Base-by-base conservation (phyloP, 1,140 invertebrate species). In the Zaprionus capensis region DNA sequence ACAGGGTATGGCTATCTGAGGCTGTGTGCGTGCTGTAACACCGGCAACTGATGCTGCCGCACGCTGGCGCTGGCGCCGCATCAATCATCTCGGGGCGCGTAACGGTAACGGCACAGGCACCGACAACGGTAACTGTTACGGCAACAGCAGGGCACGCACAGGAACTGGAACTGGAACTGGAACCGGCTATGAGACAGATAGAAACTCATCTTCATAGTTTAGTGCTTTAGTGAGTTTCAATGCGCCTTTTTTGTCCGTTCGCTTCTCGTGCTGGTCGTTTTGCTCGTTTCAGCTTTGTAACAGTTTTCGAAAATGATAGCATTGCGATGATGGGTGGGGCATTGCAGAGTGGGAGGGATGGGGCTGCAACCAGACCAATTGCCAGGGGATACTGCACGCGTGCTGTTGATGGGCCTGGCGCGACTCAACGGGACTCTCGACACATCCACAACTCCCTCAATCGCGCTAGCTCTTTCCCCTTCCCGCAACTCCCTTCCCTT, bases 281-380 rank as follows among this genome's bases (percentile, higher is more conserved):
- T 66, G 41, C 28, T 44, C 38, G 72, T 51, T 66, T 78, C 62
- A 72, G 72, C 73, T 78, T 78, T 83, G 83, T 76, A 87, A 90
- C 84, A 88, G 81, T 87, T 88, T 82, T 90, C 44, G 75, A 84
- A 88, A 88, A 88, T 81, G 75, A 79, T 88, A 78, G 78, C 68
- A 69, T 15, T 57, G 64, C 5, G 44, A 31, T 20, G 56, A 31
- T 34, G n/a, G 28, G 22, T 61, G 17, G 58, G 12, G 34, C 15
- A n/a, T n/a, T 15, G 12, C 14, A 9, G 12, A 7, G 9, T 11
- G 3, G 14, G 9, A 6, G 20, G 36, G 6, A 17, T 9, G 38
- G 28, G 26, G 15, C 61, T 59, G 56, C 24, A 58, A 24, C 64
- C 61, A 53, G 69, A 73, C 81, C 84, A 83, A 88, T 88, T 88